These are phyloP conservation scores for Drosophila affinis DNA, from an alignment of 2,888 invertebrate species.

Conservation along the genomic window DNA sequence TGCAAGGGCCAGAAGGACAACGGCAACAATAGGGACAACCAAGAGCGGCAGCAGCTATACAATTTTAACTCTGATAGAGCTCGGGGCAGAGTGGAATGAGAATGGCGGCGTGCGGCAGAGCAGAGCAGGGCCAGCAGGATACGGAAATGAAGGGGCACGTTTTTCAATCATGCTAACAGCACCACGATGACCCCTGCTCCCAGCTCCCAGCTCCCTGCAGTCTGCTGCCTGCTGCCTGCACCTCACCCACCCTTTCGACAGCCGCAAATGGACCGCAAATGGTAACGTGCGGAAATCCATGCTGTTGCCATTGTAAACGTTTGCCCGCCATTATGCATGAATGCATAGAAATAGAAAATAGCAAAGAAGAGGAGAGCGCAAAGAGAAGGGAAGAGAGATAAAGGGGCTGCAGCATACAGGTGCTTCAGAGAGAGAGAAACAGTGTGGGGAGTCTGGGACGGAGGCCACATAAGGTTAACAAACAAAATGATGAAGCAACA, in stretches of 20 bases:
- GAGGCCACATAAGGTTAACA: slow-evolving; percentile 28
- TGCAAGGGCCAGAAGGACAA: slow-evolving; percentile 54
- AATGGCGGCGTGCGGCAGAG: not conserved
- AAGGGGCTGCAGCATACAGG: slow-evolving; percentile 36
- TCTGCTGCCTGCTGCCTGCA: not conserved
- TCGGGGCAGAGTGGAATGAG: not conserved
- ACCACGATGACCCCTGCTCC: slow-evolving; percentile 48
- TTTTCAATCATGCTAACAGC: slow-evolving; percentile 78
- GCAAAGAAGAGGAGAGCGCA: slow-evolving; percentile 14
- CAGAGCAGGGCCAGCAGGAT: slow-evolving; percentile 24
- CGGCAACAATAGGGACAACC: slow-evolving; percentile 26
- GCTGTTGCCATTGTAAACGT: slow-evolving; percentile 76
- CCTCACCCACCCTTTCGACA: slow-evolving; percentile 1
- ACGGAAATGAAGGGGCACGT: slow-evolving; percentile 60
- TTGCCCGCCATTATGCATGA: slow-evolving; percentile 77
- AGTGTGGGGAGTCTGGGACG: not conserved
- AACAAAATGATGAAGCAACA: slow-evolving; percentile 69
- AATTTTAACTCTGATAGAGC: slow-evolving; percentile 59
- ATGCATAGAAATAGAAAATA: slow-evolving; percentile 71
- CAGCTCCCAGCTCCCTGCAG: not conserved
- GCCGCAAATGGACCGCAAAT: slow-evolving; percentile 76
- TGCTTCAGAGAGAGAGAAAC: slow-evolving; percentile 22
- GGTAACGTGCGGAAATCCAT: slow-evolving; percentile 76
- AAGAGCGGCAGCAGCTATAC: slow-evolving; percentile 50
- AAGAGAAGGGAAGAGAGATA: not conserved